Conservation (phyloP, 2,797 vertebrate species). For the Notolepis coatsorum region DNA sequence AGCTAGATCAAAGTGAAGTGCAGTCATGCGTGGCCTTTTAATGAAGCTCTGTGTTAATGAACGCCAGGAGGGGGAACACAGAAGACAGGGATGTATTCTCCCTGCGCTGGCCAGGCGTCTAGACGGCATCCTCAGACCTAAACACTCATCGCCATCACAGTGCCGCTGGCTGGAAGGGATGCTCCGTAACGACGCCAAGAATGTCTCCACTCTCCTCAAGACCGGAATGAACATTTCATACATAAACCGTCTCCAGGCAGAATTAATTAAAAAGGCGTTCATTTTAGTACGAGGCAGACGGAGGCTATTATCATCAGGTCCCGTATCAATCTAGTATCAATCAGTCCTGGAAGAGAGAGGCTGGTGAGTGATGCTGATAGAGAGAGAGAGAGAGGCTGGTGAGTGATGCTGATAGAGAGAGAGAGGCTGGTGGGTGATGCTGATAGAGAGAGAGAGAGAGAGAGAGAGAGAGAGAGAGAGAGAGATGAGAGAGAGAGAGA, state of each 20-base stretch:
- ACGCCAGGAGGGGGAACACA: conserved; percentile 15
- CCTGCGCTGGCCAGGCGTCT: no score
- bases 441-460: no score
- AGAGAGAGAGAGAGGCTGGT: background rate
- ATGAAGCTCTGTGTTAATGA: conserved; percentile 81
- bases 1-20: conserved; percentile 75
- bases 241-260: background rate
- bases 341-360: background rate
- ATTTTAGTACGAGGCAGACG: conserved; percentile 1
- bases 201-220: conserved; percentile 20
- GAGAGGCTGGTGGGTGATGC: no score
- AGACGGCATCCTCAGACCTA: conserved; percentile 30
- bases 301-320: no score
- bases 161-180: conserved; percentile 20
- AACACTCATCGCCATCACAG: no score
- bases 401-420: no score
- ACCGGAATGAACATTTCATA: conserved; percentile 17
- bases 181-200: conserved; percentile 16
- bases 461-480: no score
- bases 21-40: conserved; percentile 83
- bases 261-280: background rate
- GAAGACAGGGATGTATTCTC: background rate
- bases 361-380: background rate
- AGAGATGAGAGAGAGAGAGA: no score
- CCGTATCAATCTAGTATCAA: no score